Percentiles rank a stretch among this genome's conserved stretches.
Evolutionary conservation across 2,888 invertebrate genomes (phyloP).

Genomic region (Asteroscopus sphinx): DNA sequence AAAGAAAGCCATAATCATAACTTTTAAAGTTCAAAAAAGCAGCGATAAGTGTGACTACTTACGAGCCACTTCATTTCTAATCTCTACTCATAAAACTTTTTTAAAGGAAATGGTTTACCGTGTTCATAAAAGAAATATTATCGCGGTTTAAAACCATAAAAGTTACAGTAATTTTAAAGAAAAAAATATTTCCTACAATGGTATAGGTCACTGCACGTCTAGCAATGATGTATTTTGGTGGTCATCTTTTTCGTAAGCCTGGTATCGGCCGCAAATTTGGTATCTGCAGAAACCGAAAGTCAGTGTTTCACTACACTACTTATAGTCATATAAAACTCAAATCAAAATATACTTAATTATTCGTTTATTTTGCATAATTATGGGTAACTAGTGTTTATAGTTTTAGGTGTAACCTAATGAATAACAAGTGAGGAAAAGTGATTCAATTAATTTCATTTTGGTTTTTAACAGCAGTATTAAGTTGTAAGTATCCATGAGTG

Average conservation of each 20-base stretch:
- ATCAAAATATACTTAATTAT: slow-evolving; percentile 45
- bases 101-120: slow-evolving; percentile 33
- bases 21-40: slow-evolving; percentile 38
- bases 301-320: slow-evolving; percentile 24
- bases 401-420: slow-evolving; percentile 52
- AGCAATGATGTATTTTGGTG: not conserved
- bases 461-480: slow-evolving; percentile 17
- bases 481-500: not conserved
- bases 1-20: slow-evolving; percentile 8
- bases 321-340: slow-evolving; percentile 34
- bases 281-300: slow-evolving; percentile 37
- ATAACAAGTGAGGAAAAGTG: slow-evolving; percentile 42
- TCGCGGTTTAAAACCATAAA: slow-evolving; percentile 20
- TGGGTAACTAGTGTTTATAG: slow-evolving; percentile 49
- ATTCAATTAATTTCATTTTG: slow-evolving; percentile 30
- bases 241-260: not conserved
- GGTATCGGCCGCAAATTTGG: slow-evolving; percentile 14
- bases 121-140: slow-evolving; percentile 33
- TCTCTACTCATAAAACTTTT: slow-evolving; percentile 28
- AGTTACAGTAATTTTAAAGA: slow-evolving; percentile 4
- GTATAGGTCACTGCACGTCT: slow-evolving; percentile 6
- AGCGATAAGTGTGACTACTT: slow-evolving; percentile 16
- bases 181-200: slow-evolving; percentile 3
- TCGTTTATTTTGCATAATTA: slow-evolving; percentile 51
- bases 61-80: slow-evolving; percentile 25